Evolutionary conservation across 2,888 invertebrate species (phyloP), one percentile per base, ranked within the genome.

Genomic region (Teleiodes luculella): DNA sequence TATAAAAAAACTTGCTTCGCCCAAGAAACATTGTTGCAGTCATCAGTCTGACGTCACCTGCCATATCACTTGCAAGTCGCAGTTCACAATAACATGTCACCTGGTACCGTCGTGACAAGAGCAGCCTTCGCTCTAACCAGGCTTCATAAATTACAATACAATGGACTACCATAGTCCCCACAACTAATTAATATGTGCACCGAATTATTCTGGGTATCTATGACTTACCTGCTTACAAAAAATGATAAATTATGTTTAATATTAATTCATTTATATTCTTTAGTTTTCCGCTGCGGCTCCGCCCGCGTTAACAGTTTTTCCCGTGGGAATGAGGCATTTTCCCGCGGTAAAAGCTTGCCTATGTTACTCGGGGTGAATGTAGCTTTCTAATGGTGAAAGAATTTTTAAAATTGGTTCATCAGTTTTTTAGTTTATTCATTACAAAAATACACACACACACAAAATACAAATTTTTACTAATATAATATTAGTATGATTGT

Each of bases 61-160:
- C 62, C 53, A 61, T 61, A 54, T 59, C 48, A 24, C 16, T 43
- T 20, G 20, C 28, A 43, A 13, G 37, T 37, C 33, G 46, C 49
- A 57, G 57, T 54, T 50, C 57, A 55, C 55, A 66, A 72, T 67
- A 64, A 68, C 67, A 76, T 78, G 80, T 80, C 81, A 65, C 70
- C 56, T 69, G 74, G 75, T 71, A 62, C 59, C 61, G 62, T 80
- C 87, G 87, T 87, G 88, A 85, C 84, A 66, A 66, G 67, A 72
- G 63, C 67, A 85, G 72, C 88, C 87, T 88, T 86, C 82, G 69
- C 64, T 65, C 72, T 76, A 78, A 78, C 74, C 78, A 70, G 75
- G 72, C 78, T 75, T 70, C 76, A 78, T 78, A 70, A 76, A 87
- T 87, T 87, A 86, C 78, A 86, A 87, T 87, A 87, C 88, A 87